These are phyloP conservation scores for Syrrhaptes paradoxus DNA, from an alignment of 2,113 vertebrate genomes.

Conservation along the genomic window DNA sequence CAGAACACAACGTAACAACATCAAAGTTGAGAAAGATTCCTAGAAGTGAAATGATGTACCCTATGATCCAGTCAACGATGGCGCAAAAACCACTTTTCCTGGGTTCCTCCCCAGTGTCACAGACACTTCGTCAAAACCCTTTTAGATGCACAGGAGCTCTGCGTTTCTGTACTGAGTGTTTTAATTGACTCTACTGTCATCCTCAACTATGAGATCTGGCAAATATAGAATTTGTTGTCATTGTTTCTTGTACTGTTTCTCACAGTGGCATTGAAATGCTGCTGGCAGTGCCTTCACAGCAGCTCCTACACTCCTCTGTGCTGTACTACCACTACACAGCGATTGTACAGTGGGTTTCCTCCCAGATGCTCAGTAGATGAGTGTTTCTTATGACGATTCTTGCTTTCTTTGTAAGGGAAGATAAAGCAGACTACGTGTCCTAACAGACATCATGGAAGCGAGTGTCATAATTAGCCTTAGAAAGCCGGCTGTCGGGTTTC, in stretches of 20 bases:
- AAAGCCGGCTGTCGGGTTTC: neutral
- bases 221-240: accelerated
- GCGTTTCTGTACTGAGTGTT: neutral
- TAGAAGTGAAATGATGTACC: neutral
- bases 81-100: neutral
- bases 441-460: neutral
- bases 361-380: too few relatives aligned
- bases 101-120: neutral
- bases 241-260: neutral
- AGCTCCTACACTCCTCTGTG: neutral
- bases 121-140: neutral
- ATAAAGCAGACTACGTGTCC: neutral
- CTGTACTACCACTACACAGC: accelerated
- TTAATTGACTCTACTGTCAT: neutral
- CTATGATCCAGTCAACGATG: accelerated
- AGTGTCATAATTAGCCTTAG: neutral
- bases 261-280: neutral
- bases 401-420: neutral
- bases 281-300: neutral
- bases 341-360: neutral
- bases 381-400: neutral
- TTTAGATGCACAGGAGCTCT: neutral
- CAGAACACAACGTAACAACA: neutral
- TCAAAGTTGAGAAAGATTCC: neutral
- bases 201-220: neutral